Evolutionary conservation across 2,113 vertebrate genomes (phyloP).

Genomic region (Pagrus major): DNA sequence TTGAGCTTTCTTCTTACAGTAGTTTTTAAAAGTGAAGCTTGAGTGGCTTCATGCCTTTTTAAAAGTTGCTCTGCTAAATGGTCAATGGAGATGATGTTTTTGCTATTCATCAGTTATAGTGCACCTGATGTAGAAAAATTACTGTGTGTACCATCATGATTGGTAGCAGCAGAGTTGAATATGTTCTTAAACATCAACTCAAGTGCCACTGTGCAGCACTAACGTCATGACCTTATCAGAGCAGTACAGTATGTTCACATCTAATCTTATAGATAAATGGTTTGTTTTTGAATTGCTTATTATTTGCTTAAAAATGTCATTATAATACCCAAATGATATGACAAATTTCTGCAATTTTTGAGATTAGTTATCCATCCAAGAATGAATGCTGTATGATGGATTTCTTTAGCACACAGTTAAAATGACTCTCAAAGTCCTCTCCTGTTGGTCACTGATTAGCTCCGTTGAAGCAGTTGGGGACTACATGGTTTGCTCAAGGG

Average conservation of each 20-base stretch:
- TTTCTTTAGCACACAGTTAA: background rate
- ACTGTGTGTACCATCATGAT: background rate
- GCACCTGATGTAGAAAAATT: background rate
- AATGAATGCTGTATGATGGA: background rate
- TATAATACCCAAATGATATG: background rate
- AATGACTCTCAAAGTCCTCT: conserved; percentile 7
- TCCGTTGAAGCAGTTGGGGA: conserved; percentile 27
- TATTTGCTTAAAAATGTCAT: conserved; percentile 12
- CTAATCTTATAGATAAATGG: conserved; percentile 4
- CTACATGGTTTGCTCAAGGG: conserved; percentile 58
- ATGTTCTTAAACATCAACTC: conserved; percentile 3
- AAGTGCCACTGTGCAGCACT: conserved; percentile 6
- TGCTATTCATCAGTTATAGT: conserved; percentile 5
- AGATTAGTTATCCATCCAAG: background rate
- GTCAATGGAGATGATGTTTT: background rate
- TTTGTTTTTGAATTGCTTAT: background rate
- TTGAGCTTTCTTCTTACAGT: conserved; percentile 8
- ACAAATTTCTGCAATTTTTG: background rate
- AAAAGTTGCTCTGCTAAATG: background rate
- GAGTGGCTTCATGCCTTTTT: background rate
- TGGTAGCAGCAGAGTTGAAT: conserved; percentile 9
- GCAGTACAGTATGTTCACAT: conserved; percentile 9
- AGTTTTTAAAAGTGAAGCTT: background rate
- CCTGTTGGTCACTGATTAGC: conserved; percentile 46
- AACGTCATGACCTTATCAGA: conserved; percentile 28